phyloP scores from a whole-genome alignment of 2,888 invertebrate species.

The Napeogenes inachia region DNA sequence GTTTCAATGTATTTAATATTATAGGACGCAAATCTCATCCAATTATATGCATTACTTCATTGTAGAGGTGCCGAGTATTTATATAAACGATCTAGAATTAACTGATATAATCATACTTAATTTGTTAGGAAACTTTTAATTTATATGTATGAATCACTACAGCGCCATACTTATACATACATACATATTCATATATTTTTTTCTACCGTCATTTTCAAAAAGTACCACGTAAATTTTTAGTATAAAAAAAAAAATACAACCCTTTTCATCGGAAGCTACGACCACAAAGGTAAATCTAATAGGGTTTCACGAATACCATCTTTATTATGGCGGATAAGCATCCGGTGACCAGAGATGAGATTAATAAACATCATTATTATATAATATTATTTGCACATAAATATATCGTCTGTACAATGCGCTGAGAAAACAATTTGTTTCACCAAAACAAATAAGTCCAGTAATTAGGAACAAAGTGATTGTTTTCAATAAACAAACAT shows the following conservation, averaged over 20 bases:
- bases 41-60: too few species aligned
- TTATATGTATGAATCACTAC: too few species aligned
- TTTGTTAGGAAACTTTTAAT: too few species aligned
- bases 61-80: too few species aligned
- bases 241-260: neutral
- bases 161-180: too few species aligned
- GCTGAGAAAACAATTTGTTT: neutral
- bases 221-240: neutral
- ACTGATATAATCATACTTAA: too few species aligned
- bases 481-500: too few species aligned
- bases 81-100: too few species aligned
- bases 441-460: too few species aligned
- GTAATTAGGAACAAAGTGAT: too few species aligned
- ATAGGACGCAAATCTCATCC: too few species aligned
- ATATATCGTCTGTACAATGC: neutral
- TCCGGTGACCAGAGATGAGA: neutral
- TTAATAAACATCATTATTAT: neutral
- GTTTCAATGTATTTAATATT: neutral
- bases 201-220: neutral
- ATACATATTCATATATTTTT: too few species aligned
- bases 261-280: neutral
- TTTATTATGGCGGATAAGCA: constrained; percentile 1
- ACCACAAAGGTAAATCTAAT: neutral
- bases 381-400: neutral
- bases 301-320: neutral